Evolutionary conservation across 2,797 vertebrate genomes (phyloP).

Genomic region (Streptopelia turtur): DNA sequence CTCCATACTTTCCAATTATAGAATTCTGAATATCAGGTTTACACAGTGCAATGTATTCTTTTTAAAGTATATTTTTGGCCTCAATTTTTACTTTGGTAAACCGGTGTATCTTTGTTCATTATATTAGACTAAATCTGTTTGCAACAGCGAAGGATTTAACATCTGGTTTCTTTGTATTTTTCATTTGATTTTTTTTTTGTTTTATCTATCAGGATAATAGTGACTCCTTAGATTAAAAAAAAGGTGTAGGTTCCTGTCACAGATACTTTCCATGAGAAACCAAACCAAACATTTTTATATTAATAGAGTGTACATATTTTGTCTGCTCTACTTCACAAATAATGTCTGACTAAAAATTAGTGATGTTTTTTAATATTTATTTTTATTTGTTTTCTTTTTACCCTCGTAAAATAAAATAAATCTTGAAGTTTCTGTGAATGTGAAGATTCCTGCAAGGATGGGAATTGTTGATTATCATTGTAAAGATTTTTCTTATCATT

Average conservation of each 20-base stretch:
- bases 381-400: constrained; percentile 27
- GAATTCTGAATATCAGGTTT: constrained; percentile 25
- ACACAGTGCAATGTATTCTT: background rate
- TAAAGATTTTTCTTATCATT: background rate
- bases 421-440: constrained; percentile 19
- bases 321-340: background rate
- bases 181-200: background rate
- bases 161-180: background rate
- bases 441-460: constrained; percentile 9
- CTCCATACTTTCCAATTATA: background rate
- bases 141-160: background rate
- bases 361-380: background rate
- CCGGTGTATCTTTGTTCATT: background rate
- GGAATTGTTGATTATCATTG: constrained; percentile 14
- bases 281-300: background rate
- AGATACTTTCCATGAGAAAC: background rate
- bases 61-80: constrained; percentile 24
- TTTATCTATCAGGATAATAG: background rate
- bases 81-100: constrained; percentile 6
- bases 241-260: background rate
- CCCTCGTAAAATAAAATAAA: constrained; percentile 36
- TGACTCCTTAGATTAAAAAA: background rate
- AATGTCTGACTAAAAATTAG: background rate
- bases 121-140: background rate
- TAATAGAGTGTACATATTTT: background rate